A percentile compares a stretch with the other conserved stretches of the same genome.
Conservation (phyloP, 2,797 vertebrate genomes). For the Monodelphis domestica region DNA sequence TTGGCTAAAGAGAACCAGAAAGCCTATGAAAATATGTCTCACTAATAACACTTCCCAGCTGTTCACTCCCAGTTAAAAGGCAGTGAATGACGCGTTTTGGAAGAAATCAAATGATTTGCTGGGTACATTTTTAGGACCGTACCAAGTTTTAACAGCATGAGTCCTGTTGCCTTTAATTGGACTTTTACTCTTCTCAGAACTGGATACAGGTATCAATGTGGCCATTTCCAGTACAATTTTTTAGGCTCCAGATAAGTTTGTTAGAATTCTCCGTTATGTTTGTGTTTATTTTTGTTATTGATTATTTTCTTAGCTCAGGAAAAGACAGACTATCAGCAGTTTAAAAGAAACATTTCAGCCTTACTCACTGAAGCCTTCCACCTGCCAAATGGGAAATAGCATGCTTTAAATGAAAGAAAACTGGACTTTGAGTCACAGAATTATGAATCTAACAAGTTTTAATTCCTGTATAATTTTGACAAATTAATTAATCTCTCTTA, state of each 20-base stretch:
- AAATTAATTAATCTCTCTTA: not conserved
- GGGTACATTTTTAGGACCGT: conserved; percentile 68
- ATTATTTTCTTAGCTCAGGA: conserved; percentile 55
- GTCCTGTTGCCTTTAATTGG: conserved; percentile 67
- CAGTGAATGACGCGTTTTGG: conserved; percentile 76
- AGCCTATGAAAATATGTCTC: conserved; percentile 80
- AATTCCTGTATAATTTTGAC: not conserved
- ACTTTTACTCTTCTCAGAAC: conserved; percentile 12
- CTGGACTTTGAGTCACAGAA: not conserved
- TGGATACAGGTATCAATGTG: conserved; percentile 17
- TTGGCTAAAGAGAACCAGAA: conserved; percentile 84
- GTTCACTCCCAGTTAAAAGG: conserved; percentile 75
- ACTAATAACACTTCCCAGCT: conserved; percentile 84
- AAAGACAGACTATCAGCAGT: conserved; percentile 11
- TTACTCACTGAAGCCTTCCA: not conserved
- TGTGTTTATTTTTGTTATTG: conserved; percentile 40
- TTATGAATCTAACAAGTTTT: not conserved
- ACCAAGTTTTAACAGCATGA: conserved; percentile 34
- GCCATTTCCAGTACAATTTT: not conserved
- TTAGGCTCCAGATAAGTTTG: conserved; percentile 49
- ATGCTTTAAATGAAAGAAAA: not conserved
- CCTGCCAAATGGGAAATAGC: not conserved
- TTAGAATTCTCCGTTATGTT: conserved; percentile 46
- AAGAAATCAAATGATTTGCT: conserved; percentile 67
- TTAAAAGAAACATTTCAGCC: not conserved